These are phyloP conservation scores for Vombatus ursinus DNA, from an alignment of 2,113 vertebrate species.

Conservation along the genomic window DNA sequence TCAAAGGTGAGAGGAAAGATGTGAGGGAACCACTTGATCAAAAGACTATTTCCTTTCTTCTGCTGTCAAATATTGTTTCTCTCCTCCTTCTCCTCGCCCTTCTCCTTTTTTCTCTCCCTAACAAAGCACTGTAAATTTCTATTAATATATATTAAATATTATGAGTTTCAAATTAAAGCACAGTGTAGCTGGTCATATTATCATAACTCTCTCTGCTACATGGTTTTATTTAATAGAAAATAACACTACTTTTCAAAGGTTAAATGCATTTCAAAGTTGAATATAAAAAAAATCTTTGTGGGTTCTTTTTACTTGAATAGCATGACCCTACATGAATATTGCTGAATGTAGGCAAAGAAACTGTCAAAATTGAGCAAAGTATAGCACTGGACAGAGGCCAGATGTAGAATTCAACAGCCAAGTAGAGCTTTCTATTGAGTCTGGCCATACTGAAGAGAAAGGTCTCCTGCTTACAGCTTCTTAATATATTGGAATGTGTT, in stretches of 20 bases:
- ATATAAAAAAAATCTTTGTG: neutral
- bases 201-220: neutral
- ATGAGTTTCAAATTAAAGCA: conserved; percentile 25
- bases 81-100: neutral
- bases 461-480: neutral
- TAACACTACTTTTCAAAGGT: neutral
- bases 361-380: neutral
- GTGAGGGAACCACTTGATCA: neutral
- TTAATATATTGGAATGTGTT: neutral
- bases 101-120: neutral
- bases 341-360: neutral
- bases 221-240: conserved; percentile 41
- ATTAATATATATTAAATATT: conserved; percentile 10
- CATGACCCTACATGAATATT: neutral
- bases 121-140: neutral
- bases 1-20: conserved; percentile 62
- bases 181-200: neutral
- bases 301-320: neutral
- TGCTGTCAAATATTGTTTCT: neutral
- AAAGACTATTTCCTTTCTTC: neutral
- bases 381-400: neutral
- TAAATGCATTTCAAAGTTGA: conserved; percentile 2
- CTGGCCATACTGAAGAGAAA: neutral
- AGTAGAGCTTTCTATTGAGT: neutral
- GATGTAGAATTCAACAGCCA: neutral